Conservation (phyloP, 1,140 invertebrate genomes). For the Procambarus clarkii region DNA sequence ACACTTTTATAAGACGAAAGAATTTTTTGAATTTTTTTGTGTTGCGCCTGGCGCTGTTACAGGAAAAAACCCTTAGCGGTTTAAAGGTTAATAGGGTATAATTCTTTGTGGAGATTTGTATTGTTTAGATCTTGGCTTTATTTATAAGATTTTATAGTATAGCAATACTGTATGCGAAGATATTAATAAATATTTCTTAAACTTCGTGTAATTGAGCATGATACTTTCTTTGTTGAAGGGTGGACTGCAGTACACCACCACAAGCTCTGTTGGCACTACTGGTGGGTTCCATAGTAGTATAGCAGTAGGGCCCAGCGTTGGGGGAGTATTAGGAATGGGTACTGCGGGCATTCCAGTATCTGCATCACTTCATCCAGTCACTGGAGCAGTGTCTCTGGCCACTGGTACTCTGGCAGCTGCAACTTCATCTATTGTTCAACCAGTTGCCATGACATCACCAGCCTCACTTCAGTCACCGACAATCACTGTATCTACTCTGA, state of each 20-base stretch:
- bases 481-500: constrained; percentile 36
- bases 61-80: no score
- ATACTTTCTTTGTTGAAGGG: constrained; percentile 1
- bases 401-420: constrained; percentile 43
- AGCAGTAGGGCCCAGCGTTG: constrained; percentile 23
- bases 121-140: no score
- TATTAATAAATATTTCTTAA: no score
- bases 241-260: constrained; percentile 25
- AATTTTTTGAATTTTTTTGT: no score
- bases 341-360: not conserved
- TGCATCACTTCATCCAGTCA: constrained; percentile 28
- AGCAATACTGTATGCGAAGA: no score
- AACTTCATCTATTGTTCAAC: constrained; percentile 42
- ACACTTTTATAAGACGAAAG: no score
- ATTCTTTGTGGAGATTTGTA: no score
- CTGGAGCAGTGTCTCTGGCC: constrained; percentile 32
- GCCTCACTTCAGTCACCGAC: constrained; percentile 51
- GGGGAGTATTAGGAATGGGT: constrained; percentile 20
- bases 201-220: no score
- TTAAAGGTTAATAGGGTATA: no score
- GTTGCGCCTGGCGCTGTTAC: no score
- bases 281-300: constrained; percentile 7
- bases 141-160: no score
- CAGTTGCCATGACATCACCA: constrained; percentile 48
- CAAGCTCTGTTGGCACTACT: constrained; percentile 17